A percentile compares a stretch with the other conserved stretches of the same genome.
phyloP scores from a whole-genome alignment of 2,888 invertebrate species.

The Anticlea derivata region DNA sequence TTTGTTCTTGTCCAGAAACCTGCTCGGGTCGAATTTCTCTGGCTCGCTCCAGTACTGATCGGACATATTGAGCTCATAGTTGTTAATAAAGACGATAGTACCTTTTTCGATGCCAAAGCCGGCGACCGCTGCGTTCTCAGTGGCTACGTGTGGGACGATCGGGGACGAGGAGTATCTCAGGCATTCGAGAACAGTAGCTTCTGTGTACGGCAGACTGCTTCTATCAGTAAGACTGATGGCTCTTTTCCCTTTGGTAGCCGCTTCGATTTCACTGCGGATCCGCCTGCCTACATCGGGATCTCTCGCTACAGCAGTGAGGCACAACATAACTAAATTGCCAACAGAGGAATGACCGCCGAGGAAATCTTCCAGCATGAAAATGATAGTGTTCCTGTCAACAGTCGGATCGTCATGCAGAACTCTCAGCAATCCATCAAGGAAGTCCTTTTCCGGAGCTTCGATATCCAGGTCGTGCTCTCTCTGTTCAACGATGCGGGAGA shows the following conservation, averaged over 20 bases:
- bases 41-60: conserved; percentile 89
- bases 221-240: conserved; percentile 87
- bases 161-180: conserved; percentile 92
- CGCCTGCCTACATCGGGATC: conserved; percentile 86
- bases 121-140: conserved; percentile 88
- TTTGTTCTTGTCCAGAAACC: conserved; percentile 86
- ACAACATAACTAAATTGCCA: conserved; percentile 92
- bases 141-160: conserved; percentile 95
- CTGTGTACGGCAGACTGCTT: conserved; percentile 89
- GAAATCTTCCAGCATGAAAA: conserved; percentile 93
- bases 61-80: conserved; percentile 90
- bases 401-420: conserved; percentile 86
- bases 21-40: conserved; percentile 88
- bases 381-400: conserved; percentile 90
- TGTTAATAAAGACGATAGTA: conserved; percentile 92
- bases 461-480: conserved; percentile 82
- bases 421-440: conserved; percentile 90
- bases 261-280: conserved; percentile 88
- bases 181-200: conserved; percentile 92
- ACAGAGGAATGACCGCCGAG: conserved; percentile 95
- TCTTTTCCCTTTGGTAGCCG: conserved; percentile 80
- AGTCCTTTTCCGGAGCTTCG: conserved; percentile 87
- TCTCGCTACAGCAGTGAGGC: conserved; percentile 87
- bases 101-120: conserved; percentile 90
- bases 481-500: conserved; percentile 87